Conservation (phyloP, 2,888 invertebrate genomes). For the Xestia xanthographa region DNA sequence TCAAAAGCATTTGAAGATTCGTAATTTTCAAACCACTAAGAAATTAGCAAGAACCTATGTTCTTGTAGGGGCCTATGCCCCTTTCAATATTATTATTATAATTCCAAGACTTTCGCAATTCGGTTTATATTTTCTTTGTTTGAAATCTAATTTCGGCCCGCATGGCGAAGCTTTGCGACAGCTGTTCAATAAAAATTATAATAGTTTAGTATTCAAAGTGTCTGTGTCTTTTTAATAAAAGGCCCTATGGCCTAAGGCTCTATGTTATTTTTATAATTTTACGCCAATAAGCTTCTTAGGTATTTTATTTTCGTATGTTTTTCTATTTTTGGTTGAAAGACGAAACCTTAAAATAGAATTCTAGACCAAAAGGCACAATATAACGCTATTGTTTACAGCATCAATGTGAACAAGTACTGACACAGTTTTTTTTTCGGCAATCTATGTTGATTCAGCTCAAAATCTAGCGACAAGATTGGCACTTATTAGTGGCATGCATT, state of each 20-base stretch:
- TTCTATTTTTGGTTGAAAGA: background rate
- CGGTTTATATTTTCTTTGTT: constrained; percentile 53
- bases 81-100: constrained; percentile 55
- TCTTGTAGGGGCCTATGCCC: no score
- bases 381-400: background rate
- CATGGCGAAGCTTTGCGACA: constrained; percentile 40
- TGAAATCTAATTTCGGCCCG: constrained; percentile 49
- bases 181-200: constrained; percentile 58
- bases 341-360: background rate
- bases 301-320: background rate
- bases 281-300: background rate
- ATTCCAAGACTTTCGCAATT: constrained; percentile 42
- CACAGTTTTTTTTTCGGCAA: background rate
- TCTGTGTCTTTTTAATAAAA: constrained; percentile 40
- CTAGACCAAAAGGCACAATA: background rate
- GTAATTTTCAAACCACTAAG: constrained; percentile 39
- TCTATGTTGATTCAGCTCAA: background rate
- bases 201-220: constrained; percentile 54
- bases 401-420: background rate
- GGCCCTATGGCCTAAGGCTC: no score
- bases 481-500: no score
- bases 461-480: no score
- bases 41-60: constrained; percentile 49
- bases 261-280: background rate
- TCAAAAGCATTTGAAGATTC: constrained; percentile 32